A percentile compares a stretch with the other conserved stretches of the same genome.
Evolutionary conservation across 2,113 vertebrate species (phyloP).

Genomic region (Leuciscus idus): DNA sequence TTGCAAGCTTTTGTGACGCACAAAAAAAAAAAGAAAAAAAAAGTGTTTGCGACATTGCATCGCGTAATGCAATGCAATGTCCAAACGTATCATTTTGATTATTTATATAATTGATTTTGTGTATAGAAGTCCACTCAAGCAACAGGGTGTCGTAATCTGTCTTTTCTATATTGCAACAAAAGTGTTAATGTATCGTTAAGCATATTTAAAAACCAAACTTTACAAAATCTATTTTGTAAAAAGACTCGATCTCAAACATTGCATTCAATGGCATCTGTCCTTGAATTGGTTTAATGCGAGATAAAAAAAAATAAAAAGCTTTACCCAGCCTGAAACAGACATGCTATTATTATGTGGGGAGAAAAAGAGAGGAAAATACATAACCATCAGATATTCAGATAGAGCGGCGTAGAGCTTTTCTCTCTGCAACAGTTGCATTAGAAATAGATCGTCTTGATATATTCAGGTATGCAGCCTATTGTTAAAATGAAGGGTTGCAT

Average conservation of each 20-base stretch:
- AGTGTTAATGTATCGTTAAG: no score
- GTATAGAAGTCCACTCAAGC: not conserved
- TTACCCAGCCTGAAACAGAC: not conserved
- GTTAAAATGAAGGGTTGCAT: not conserved
- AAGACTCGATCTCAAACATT: not conserved
- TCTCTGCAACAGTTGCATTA: not conserved
- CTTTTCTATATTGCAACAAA: not conserved
- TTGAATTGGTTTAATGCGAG: not conserved
- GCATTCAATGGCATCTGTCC: not conserved
- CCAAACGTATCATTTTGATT: not conserved
- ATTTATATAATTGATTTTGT: not conserved
- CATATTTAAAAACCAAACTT: not conserved
- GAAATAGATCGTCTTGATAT: not conserved
- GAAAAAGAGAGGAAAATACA: not conserved
- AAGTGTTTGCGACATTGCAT: no score
- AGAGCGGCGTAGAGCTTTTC: not conserved
- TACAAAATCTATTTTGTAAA: not conserved
- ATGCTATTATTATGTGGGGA: constrained; percentile 8
- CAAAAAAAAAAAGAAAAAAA: no score
- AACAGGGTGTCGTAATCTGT: not conserved
- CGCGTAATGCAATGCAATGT: not conserved
- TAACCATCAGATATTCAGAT: not conserved
- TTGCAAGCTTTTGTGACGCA: not conserved
- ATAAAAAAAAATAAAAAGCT: not conserved
- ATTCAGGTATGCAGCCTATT: no score